Base-by-base conservation (phyloP, 2,113 vertebrate species). In the Siniperca chuatsi region DNA sequence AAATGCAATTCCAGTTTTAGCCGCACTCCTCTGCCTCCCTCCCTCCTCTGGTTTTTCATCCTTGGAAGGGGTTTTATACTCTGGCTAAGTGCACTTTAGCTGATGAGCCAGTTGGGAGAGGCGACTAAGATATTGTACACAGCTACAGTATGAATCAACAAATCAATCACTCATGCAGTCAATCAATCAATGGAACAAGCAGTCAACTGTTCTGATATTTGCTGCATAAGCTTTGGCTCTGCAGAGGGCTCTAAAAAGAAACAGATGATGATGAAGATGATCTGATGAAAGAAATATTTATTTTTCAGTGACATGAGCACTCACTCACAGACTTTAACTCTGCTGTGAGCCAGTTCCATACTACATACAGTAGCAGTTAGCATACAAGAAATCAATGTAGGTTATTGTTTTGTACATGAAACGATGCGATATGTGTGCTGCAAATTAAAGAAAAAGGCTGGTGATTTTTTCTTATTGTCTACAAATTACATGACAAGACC, bases 41-140 rank as follows among this genome's bases (percentile, higher is more conserved):
- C 40, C 60, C n/a, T 40, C 4, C n/a, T 54, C 18, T 11, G 61
- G 10, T 65, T 89, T 86, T 78, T 76, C 72, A 90, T 88, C 75
- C 84, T 81, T 75, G 78, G 82, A 84, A 64, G 20, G 40, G 58
- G 58, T 75, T 91, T 82, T 90, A 76, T 84, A 87, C 90, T 92
- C 88, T 4, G 75, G 42, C 86, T 94, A 92, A 92, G 92, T 93
- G 93, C 92, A 94, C 90, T 94, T 89, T 92, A 83, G 90, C 89
- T 91, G 90, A 95, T 94, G 93, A 94, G 92, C 68, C 73, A 23
- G 72, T 46, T 35, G 83, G 84, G 61, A 81, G 77, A 75, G 86
- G 81, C 81, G 65, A 69, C 83, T 74, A 68, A 69, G 87, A 78
- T 66, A 75, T 88, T 84, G 80, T 79, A 66, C 81, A 46, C 87